These are phyloP conservation scores for Rhinolophus ferrumequinum DNA, from an alignment of 2,113 vertebrate genomes.

Conservation along the genomic window DNA sequence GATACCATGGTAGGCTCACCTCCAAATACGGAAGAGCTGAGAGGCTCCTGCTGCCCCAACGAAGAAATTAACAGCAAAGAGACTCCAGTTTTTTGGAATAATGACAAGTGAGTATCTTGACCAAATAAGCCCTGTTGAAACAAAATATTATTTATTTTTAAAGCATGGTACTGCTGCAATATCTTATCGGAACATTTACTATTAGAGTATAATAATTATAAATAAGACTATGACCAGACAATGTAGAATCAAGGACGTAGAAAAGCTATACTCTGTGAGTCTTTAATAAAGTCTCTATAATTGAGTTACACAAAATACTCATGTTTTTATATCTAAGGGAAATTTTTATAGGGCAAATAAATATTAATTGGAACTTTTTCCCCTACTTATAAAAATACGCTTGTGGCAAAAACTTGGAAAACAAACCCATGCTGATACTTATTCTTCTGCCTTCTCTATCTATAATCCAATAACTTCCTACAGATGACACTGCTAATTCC, in stretches of 20 bases:
- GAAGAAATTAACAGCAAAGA: constrained; percentile 98
- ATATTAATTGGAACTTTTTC: not conserved
- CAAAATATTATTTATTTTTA: constrained; percentile 35
- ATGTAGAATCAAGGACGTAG: not conserved
- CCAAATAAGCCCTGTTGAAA: constrained; percentile 95
- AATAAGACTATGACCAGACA: not conserved
- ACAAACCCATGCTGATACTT: not conserved
- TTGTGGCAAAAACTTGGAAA: not conserved
- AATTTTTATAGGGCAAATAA: not conserved
- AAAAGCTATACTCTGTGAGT: not conserved
- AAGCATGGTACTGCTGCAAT: not conserved
- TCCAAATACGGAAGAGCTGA: constrained; percentile 97
- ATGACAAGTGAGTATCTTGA: constrained; percentile 99
- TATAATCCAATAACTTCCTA: not conserved
- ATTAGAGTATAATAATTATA: not conserved
- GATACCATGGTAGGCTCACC: constrained; percentile 84
- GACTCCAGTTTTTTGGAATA: constrained; percentile 98
- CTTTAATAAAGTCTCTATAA: not conserved
- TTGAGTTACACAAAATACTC: not conserved
- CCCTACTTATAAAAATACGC: not conserved
- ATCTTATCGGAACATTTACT: not conserved
- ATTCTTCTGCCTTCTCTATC: not conserved
- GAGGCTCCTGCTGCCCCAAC: constrained; percentile 92
- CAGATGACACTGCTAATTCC: not conserved
- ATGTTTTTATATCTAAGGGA: not conserved